Evolutionary conservation across 2,113 vertebrate genomes (phyloP), one percentile per base, ranked within the genome.

Genomic region (Speoplatyrhinus poulsoni): DNA sequence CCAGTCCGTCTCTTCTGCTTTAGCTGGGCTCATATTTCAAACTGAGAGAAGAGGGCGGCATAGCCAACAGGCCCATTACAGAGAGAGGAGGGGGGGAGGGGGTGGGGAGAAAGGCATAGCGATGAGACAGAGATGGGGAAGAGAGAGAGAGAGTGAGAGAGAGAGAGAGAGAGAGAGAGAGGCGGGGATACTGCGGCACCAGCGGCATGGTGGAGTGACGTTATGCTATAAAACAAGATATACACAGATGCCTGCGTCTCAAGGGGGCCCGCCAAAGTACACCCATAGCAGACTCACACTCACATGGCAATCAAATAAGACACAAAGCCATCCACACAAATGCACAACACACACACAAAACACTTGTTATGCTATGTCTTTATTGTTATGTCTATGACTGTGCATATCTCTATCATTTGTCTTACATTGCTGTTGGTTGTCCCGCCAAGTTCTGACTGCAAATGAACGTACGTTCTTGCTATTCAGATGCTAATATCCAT

Each of bases 61-160:
- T 33, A 77, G 89, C 87, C 91, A 92, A 90, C 83, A 75, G 86
- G 87, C 87, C 90, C 84, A 90, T 91, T 90, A 86, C 80, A 16
- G 74, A 15, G 41, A 49, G 67, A 41, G 46, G 64, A 4, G 52
- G 53, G 60, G 57, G 57, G 61, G 54, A 36, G 55, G 57, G 50
- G 59, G 53, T 33, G 56, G 72, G 6, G 60, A 55, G n/a, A 50
- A 56, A 76, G 62, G 32, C n/a, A 66, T 26, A 17, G 36, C 57
- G 19, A 56, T 56, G 56, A n/a, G 57, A 60, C 66, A 46, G 59
- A 73, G 49, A 64, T 26, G 26, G 26, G 67, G 62, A 66, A 59
- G 62, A 69, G 59, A 72, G 65, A 67, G 62, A 75, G 15, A 65
- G 73, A 49, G 41, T 33, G 47, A 61, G 60, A 61, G 26, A 19